Conservation (phyloP, 30 jellyfish, hydroid and myxozoan genomes). For the Mastigias papua region DNA sequence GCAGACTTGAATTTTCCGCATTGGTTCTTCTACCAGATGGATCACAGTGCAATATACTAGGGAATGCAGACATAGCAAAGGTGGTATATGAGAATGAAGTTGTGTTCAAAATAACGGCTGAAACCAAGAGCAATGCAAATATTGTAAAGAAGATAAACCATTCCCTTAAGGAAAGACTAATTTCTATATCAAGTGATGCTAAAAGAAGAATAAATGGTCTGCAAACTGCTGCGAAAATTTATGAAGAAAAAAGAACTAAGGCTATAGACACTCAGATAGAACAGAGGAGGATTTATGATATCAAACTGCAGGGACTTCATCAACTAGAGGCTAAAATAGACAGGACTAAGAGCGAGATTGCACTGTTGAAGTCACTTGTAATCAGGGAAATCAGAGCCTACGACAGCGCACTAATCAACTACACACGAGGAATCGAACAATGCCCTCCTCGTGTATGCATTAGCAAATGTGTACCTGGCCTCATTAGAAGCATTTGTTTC, state of each 20-base stretch:
- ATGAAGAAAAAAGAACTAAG: neutral
- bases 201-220: slow-evolving; percentile 8
- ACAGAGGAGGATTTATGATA: neutral
- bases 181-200: neutral
- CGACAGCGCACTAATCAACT: slow-evolving; percentile 36
- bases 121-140: neutral
- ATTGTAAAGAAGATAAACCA: slow-evolving; percentile 27
- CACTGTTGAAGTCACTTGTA: neutral
- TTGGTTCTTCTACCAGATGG: slow-evolving; percentile 35
- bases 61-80: slow-evolving; percentile 11
- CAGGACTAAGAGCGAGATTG: neutral
- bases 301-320: neutral
- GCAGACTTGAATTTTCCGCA: slow-evolving; percentile 30
- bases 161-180: slow-evolving; percentile 15
- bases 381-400: neutral
- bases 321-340: neutral
- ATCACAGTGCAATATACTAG: slow-evolving; percentile 5
- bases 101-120: slow-evolving; percentile 32
- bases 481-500: slow-evolving; percentile 34
- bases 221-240: slow-evolving; percentile 13
- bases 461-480: slow-evolving; percentile 71
- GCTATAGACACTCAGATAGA: neutral
- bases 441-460: slow-evolving; percentile 73
- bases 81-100: slow-evolving; percentile 33
- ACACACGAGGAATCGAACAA: slow-evolving; percentile 39